Conservation (phyloP, 1,140 invertebrate genomes). For the Caenorhabditis briggsae region DNA sequence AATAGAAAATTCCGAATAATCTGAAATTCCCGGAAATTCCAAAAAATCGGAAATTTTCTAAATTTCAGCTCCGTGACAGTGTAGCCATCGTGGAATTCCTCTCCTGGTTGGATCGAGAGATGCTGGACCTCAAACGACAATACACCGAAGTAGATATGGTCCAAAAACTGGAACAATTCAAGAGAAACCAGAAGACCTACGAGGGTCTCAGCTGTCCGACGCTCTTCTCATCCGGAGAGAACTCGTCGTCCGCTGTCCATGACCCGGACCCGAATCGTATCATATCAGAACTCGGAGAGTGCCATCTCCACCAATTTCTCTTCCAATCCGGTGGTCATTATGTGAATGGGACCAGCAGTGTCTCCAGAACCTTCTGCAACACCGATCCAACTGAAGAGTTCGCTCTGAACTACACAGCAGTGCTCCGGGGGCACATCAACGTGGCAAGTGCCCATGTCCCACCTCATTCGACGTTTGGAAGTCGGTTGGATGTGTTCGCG, state of each 20-base stretch:
- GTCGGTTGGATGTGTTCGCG: slow-evolving; percentile 14
- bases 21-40: too few species aligned
- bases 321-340: slow-evolving; percentile 39
- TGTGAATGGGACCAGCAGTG: not conserved
- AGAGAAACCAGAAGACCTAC: slow-evolving; percentile 83
- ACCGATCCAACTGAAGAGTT: not conserved
- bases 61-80: slow-evolving; percentile 82
- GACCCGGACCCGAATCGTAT: not conserved
- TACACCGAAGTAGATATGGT: slow-evolving; percentile 92
- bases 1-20: too few species aligned
- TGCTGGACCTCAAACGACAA: slow-evolving; percentile 80
- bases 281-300: not conserved
- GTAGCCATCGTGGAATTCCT: slow-evolving; percentile 91
- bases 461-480: not conserved
- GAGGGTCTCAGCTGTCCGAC: slow-evolving; percentile 81
- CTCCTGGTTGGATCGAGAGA: slow-evolving; percentile 86
- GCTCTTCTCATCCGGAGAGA: not conserved
- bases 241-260: not conserved
- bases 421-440: not conserved
- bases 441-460: not conserved
- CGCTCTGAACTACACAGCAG: not conserved
- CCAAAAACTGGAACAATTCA: slow-evolving; percentile 84
- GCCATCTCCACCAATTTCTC: not conserved
- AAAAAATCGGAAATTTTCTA: not conserved
- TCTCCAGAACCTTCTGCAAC: not conserved